Percentiles rank a stretch among this genome's conserved stretches.
phyloP scores from a whole-genome alignment of 2,888 invertebrate species.

The Dysmachus trigonus region DNA sequence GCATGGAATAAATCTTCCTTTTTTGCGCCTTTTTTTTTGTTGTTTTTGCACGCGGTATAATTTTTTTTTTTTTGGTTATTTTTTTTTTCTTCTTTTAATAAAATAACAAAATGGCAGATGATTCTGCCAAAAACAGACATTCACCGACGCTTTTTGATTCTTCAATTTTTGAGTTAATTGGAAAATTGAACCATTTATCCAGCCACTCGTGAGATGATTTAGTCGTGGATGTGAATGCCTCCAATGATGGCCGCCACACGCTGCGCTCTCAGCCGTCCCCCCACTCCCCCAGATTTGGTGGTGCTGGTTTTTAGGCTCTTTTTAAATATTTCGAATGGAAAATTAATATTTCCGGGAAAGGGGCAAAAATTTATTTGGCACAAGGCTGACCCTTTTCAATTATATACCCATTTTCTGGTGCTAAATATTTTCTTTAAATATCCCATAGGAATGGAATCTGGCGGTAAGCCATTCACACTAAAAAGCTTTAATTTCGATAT shows the following conservation, averaged over 20 bases:
- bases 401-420: neutral
- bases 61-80: no score
- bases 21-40: neutral
- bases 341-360: neutral
- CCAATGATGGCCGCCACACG: neutral
- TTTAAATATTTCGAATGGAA: constrained; percentile 17
- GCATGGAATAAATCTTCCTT: constrained; percentile 27
- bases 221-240: neutral
- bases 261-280: neutral
- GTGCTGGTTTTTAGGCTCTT: constrained; percentile 2
- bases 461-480: neutral
- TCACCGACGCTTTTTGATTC: constrained; percentile 28
- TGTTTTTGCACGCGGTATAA: neutral
- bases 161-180: constrained; percentile 42
- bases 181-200: constrained; percentile 36
- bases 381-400: neutral
- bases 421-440: neutral
- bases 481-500: neutral
- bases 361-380: neutral
- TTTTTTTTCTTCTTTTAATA: neutral
- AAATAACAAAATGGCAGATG: constrained; percentile 41
- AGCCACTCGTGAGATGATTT: constrained; percentile 22
- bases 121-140: constrained; percentile 20
- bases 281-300: no score
- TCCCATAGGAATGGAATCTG: neutral